Conservation (phyloP, 2,113 vertebrate genomes). For the Notarius lentiginosus region DNA sequence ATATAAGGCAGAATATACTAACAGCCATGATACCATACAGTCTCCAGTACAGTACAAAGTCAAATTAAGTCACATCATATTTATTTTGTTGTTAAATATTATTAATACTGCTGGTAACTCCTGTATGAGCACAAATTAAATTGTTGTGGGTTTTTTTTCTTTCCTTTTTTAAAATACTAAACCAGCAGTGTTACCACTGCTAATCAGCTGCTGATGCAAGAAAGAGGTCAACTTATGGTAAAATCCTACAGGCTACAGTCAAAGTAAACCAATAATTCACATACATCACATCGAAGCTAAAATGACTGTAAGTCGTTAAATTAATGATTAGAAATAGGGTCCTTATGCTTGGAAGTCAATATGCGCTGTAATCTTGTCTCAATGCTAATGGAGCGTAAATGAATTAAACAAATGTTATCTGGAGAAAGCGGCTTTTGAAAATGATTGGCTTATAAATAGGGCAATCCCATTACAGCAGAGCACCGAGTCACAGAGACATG, state of each 20-base stretch:
- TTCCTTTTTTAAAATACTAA: not conserved
- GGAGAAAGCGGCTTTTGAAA: not conserved
- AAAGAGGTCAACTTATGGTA: not conserved
- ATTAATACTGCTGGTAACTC: not conserved
- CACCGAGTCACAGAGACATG: conserved; percentile 22
- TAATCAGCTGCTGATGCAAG: not conserved
- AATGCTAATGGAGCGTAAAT: conserved; percentile 3
- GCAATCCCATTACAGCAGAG: conserved; percentile 31
- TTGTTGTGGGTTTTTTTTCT: not conserved
- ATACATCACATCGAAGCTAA: conserved; percentile 19
- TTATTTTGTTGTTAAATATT: not conserved
- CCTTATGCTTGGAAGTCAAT: conserved; percentile 8
- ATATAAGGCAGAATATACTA: conserved; percentile 26
- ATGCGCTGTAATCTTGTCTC: not conserved
- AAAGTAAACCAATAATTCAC: conserved; percentile 16
- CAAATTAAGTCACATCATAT: not conserved
- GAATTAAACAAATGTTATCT: conserved; percentile 21
- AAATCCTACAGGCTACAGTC: not conserved
- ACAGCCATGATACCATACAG: conserved; percentile 20
- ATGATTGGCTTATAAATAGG: conserved; percentile 1
- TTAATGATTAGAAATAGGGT: not conserved
- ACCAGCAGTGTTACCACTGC: conserved; percentile 10
- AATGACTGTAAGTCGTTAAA: conserved; percentile 19
- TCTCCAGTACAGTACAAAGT: conserved; percentile 26
- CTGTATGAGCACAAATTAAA: not conserved